Conservation (phyloP, 1,140 invertebrate species). For the Panagrolaimus sp. region DNA sequence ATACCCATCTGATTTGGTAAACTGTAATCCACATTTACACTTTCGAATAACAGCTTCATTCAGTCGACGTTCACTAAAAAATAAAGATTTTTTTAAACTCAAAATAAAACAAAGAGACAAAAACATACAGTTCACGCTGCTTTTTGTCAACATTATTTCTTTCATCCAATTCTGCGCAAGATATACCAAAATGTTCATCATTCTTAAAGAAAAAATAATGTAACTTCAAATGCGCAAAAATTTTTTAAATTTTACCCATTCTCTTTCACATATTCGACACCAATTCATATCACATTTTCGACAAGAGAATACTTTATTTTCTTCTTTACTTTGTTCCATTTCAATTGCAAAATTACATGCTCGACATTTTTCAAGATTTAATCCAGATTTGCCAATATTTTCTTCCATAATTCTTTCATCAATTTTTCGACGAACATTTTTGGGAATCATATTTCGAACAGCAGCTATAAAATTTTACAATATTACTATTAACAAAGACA, state of each 20-base stretch:
- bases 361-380: conserved; percentile 27
- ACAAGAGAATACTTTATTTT: conserved; percentile 37
- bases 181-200: neutral
- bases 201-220: no score
- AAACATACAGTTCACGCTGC: neutral
- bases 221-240: no score
- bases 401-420: conserved; percentile 38
- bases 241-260: no score
- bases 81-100: no score
- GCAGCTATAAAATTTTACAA: conserved; percentile 32
- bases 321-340: conserved; percentile 24
- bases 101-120: no score
- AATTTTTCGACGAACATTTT: conserved; percentile 22
- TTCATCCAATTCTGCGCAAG: neutral
- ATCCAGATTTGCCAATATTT: conserved; percentile 30
- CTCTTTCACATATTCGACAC: neutral
- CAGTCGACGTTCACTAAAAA: conserved; percentile 59
- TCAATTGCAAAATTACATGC: conserved; percentile 36
- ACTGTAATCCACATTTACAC: conserved; percentile 66
- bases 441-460: conserved; percentile 21
- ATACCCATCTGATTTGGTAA: conserved; percentile 68
- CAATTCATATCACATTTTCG: neutral
- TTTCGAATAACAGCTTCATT: conserved; percentile 62
- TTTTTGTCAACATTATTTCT: neutral
- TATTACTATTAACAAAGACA: no score